These are phyloP conservation scores for Antheraea assamensis DNA, from an alignment of 2,888 invertebrate genomes.

Conservation along the genomic window DNA sequence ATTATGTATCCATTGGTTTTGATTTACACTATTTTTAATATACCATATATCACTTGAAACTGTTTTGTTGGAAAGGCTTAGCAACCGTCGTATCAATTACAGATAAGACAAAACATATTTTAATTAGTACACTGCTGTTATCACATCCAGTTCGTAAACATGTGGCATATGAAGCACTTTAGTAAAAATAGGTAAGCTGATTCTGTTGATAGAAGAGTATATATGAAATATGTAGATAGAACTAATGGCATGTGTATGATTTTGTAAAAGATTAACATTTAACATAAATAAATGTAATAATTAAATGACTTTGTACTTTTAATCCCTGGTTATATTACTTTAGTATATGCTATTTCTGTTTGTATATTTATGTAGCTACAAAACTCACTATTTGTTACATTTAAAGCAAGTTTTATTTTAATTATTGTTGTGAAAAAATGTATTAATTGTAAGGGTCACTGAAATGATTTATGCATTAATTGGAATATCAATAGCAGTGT, in stretches of 20 bases:
- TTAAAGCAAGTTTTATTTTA: neutral
- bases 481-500: neutral
- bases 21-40: neutral
- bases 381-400: neutral
- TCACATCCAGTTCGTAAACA: constrained; percentile 32
- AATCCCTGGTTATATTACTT: neutral
- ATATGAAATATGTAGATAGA: neutral
- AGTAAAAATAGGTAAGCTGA: constrained; percentile 60
- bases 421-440: neutral
- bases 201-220: neutral
- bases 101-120: constrained; percentile 30
- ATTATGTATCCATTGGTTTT: constrained; percentile 21
- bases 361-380: neutral
- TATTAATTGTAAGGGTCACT: neutral
- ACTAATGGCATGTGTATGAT: neutral
- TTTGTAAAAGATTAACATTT: neutral
- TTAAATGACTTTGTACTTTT: neutral
- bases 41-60: neutral
- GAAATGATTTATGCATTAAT: neutral
- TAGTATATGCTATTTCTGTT: neutral
- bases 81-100: constrained; percentile 42
- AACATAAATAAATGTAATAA: neutral
- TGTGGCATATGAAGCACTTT: constrained; percentile 61
- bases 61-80: constrained; percentile 35
- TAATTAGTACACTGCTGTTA: constrained; percentile 22